These are phyloP conservation scores for Stenichneumon culpator DNA, from an alignment of 2,888 invertebrate species.

Conservation along the genomic window DNA sequence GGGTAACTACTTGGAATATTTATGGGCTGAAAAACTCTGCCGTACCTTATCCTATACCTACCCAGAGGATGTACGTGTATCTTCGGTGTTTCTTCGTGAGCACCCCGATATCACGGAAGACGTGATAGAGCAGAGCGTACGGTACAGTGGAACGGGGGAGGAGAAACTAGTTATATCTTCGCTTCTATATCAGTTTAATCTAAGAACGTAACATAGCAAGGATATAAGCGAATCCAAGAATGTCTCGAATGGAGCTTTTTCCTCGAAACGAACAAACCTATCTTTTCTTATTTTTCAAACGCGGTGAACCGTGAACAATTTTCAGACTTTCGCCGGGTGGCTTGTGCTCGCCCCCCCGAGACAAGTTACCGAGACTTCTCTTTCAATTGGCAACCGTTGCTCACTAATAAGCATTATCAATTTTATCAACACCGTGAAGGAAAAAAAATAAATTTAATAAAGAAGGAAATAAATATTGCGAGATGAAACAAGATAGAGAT, in stretches of 20 bases:
- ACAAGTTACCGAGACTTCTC: too few relatives aligned
- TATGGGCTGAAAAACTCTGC: conserved; percentile 73
- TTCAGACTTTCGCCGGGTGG: too few relatives aligned
- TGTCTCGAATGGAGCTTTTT: not conserved
- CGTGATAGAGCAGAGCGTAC: conserved; percentile 57
- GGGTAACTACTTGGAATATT: conserved; percentile 76
- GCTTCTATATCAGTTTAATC: conserved; percentile 7
- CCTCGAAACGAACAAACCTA: not conserved
- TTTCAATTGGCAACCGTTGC: too few relatives aligned
- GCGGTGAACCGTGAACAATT: too few relatives aligned
- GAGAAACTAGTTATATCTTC: not conserved
- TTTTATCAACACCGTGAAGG: not conserved
- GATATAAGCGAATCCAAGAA: not conserved
- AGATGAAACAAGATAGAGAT: not conserved
- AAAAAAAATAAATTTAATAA: not conserved
- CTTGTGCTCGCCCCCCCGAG: too few relatives aligned
- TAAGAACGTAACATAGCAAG: not conserved
- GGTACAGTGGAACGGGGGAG: not conserved
- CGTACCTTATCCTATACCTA: conserved; percentile 18
- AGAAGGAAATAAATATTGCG: not conserved
- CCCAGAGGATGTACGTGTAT: conserved; percentile 2
- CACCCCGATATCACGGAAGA: conserved; percentile 58
- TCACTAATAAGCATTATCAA: too few relatives aligned
- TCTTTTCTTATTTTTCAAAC: not conserved
- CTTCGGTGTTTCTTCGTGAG: not conserved